Base-by-base conservation (phyloP, 2,797 vertebrate species). In the Sarcophilus harrisii region DNA sequence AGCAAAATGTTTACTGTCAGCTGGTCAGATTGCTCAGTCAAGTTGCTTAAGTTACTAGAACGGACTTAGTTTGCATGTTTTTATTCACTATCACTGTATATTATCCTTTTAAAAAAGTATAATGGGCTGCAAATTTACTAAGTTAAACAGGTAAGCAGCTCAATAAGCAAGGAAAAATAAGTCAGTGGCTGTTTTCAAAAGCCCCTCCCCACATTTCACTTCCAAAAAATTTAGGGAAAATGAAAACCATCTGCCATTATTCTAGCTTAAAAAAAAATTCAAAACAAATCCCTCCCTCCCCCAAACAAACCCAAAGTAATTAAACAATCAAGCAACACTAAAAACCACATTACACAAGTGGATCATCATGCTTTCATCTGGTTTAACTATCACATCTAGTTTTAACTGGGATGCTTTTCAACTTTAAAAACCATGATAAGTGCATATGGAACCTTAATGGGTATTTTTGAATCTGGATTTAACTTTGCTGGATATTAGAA, bases 321-420 rank as follows among this genome's bases (percentile, higher is more conserved):
- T 91, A 98, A 98, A 98, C 98, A 98, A 98, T 98, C 98, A 98
- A 99, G 98, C 98, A 98, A 99, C 99, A 98, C 95, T 98, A 98
- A 98, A 87, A 98, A 98, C 98, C 98, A 99, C 98, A 98, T 98
- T 98, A 99, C 98, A 99, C 98, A 98, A 98, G 98, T 98, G 98
- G 98, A 98, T 98, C 98, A 98, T 98, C 99, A 99, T 99, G 99
- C 99, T 99, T 98, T 99, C 98, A 97, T 98, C 98, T 98, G 98
- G 96, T 98, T 98, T 98, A 98, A 98, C 98, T 98, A 99, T 98
- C 97, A 99, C 98, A 98, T 97, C 98, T 98, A 98, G 97, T 98
- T 99, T 98, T 98, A 98, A 98, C 96, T 98, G 98, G 98, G 98
- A 98, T 98, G 98, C 98, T 98, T 98, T 98, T 98, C 98, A 98